These are phyloP conservation scores for Carassius auratus DNA, from an alignment of 2,113 vertebrate species.

Conservation along the genomic window DNA sequence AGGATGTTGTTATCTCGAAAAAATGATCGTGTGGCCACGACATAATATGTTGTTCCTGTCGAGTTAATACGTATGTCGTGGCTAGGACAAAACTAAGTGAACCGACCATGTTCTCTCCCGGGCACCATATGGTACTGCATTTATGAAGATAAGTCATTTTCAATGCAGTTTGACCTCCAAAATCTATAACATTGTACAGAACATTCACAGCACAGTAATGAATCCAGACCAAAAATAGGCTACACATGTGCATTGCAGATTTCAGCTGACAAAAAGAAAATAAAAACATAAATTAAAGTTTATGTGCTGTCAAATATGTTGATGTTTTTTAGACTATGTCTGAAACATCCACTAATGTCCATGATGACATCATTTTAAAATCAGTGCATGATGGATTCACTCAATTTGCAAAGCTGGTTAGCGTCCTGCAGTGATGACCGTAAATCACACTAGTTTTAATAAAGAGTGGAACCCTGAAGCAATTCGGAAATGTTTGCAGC, in stretches of 20 bases:
- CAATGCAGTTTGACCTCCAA: too few species aligned
- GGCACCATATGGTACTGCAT: neutral
- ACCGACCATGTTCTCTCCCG: too few species aligned
- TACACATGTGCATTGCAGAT: neutral
- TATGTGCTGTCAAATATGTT: neutral
- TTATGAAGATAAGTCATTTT: neutral
- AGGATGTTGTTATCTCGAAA: too few species aligned
- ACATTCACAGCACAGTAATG: neutral
- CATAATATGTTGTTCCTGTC: too few species aligned
- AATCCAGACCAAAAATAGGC: neutral
- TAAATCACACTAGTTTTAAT: conserved; percentile 55
- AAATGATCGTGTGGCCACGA: too few species aligned
- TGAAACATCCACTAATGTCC: conserved; percentile 3
- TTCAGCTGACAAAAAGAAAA: too few species aligned
- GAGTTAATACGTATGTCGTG: too few species aligned
- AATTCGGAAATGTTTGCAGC: conserved; percentile 1
- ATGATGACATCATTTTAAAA: conserved; percentile 29
- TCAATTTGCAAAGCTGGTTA: conserved; percentile 32
- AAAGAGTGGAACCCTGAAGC: conserved; percentile 23
- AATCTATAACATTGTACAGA: neutral
- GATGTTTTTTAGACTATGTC: neutral
- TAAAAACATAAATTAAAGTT: too few species aligned
- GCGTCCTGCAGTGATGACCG: conserved; percentile 39
- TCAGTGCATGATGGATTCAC: conserved; percentile 6
- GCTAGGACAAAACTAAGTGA: too few species aligned